phyloP scores from a whole-genome alignment of 2,113 vertebrate genomes.

The Pollachius pollachius region DNA sequence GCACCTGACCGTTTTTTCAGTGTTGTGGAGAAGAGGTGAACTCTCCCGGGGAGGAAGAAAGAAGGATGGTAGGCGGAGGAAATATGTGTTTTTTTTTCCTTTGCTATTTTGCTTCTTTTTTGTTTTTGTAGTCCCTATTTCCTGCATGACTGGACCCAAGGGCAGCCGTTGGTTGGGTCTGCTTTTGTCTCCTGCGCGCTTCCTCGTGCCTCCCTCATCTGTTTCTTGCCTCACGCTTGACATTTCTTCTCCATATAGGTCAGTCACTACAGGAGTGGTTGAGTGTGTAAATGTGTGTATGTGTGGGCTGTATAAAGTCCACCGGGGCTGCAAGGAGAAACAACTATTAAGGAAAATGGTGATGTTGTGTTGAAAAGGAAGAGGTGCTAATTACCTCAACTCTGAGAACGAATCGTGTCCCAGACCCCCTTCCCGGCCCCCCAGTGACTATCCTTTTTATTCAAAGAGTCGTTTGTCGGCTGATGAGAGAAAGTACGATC shows the following conservation, averaged over 20 bases:
- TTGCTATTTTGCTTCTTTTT: background rate
- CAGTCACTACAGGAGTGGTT: slow-evolving; percentile 49
- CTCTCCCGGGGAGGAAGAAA: slow-evolving; percentile 35
- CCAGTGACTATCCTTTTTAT: background rate
- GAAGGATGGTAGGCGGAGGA: slow-evolving; percentile 23
- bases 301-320: slow-evolving; percentile 13
- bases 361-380: slow-evolving; percentile 29
- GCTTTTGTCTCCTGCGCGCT: slow-evolving; percentile 62
- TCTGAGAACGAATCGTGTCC: slow-evolving; percentile 30
- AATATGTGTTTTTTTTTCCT: background rate
- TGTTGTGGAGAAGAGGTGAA: slow-evolving; percentile 39
- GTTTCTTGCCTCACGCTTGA: slow-evolving; percentile 53
- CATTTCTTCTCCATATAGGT: slow-evolving; percentile 70
- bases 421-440: slow-evolving; percentile 16
- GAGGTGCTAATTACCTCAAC: slow-evolving; percentile 57
- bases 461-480: slow-evolving; percentile 20
- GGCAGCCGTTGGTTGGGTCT: slow-evolving; percentile 48
- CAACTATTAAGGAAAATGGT: slow-evolving; percentile 51
- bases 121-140: slow-evolving; percentile 61
- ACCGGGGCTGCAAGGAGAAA: slow-evolving; percentile 28
- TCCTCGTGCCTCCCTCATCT: slow-evolving; percentile 47
- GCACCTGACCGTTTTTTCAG: slow-evolving; percentile 37
- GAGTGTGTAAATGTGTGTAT: slow-evolving; percentile 1
- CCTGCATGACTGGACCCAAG: slow-evolving; percentile 68
- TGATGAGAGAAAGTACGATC: slow-evolving; percentile 56